Evolutionary conservation across 1,140 invertebrate genomes (phyloP).

Genomic region (Zophobas morio): DNA sequence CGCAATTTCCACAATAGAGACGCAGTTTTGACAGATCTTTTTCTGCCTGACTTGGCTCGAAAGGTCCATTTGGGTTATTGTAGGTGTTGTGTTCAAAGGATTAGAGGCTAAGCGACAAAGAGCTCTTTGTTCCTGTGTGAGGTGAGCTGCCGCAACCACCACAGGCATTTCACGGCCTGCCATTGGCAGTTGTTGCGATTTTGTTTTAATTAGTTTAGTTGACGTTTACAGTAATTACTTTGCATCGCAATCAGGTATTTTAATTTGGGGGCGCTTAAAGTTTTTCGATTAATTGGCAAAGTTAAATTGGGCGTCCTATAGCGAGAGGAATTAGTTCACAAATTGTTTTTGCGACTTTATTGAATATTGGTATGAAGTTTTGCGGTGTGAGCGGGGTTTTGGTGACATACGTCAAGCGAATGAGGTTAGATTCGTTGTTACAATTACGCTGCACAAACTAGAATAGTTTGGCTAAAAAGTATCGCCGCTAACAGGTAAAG

Average conservation of each 20-base stretch:
- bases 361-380: neutral
- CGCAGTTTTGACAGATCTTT: constrained; percentile 29
- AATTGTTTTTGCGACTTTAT: neutral
- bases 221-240: too few species aligned
- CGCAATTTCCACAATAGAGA: constrained; percentile 10
- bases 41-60: constrained; percentile 18
- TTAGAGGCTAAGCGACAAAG: constrained; percentile 28
- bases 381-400: too few species aligned
- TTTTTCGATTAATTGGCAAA: constrained; percentile 34
- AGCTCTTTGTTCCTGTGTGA: constrained; percentile 9
- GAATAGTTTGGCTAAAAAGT: too few species aligned
- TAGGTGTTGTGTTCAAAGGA: constrained; percentile 26
- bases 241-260: neutral
- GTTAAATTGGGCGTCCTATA: constrained; percentile 30
- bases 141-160: neutral
- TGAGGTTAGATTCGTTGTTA: too few species aligned
- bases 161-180: too few species aligned
- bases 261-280: constrained; percentile 6
- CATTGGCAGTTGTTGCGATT: neutral
- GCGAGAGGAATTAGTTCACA: constrained; percentile 8
- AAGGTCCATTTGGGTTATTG: constrained; percentile 21
- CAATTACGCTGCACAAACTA: too few species aligned
- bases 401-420: too few species aligned
- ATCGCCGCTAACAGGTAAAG: neutral
- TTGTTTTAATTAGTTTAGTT: constrained; percentile 5